Conservation (phyloP, 92 coral and sea anemone species). For the Zoanthus solanderi region DNA sequence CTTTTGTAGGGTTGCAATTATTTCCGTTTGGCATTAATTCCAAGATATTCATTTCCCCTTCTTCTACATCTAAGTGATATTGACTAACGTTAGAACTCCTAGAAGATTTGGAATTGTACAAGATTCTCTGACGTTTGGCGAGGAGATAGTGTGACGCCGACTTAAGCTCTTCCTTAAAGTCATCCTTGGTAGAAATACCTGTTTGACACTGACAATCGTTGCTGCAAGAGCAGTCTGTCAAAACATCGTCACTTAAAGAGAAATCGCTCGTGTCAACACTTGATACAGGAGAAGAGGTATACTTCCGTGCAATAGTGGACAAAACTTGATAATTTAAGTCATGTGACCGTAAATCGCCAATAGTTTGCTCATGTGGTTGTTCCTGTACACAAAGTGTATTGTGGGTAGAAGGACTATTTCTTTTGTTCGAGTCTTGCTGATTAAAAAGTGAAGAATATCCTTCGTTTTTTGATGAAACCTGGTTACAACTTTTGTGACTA, state of each 20-base stretch:
- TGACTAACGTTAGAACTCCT: slow-evolving; percentile 10
- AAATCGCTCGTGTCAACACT: slow-evolving; percentile 82
- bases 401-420: background rate
- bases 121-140: slow-evolving; percentile 58
- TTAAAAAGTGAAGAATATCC: background rate
- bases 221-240: slow-evolving; percentile 68
- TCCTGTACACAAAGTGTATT: background rate
- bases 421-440: background rate
- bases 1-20: slow-evolving; percentile 43
- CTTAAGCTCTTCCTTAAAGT: slow-evolving; percentile 84
- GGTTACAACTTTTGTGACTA: background rate
- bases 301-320: slow-evolving; percentile 12
- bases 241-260: slow-evolving; percentile 61
- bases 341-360: background rate
- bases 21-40: slow-evolving; percentile 54
- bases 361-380: background rate
- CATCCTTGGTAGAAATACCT: slow-evolving; percentile 74
- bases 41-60: slow-evolving; percentile 77
- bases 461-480: background rate
- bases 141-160: slow-evolving; percentile 77
- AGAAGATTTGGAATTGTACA: slow-evolving; percentile 16
- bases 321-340: background rate
- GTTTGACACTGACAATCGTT: slow-evolving; percentile 85
- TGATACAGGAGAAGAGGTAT: slow-evolving; percentile 76
- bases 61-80: slow-evolving; percentile 82